Percentiles rank a stretch among this genome's conserved stretches.
These are phyloP conservation scores for Tretioscincus oriximinensis DNA, from an alignment of 2,113 vertebrate species.

Conservation along the genomic window DNA sequence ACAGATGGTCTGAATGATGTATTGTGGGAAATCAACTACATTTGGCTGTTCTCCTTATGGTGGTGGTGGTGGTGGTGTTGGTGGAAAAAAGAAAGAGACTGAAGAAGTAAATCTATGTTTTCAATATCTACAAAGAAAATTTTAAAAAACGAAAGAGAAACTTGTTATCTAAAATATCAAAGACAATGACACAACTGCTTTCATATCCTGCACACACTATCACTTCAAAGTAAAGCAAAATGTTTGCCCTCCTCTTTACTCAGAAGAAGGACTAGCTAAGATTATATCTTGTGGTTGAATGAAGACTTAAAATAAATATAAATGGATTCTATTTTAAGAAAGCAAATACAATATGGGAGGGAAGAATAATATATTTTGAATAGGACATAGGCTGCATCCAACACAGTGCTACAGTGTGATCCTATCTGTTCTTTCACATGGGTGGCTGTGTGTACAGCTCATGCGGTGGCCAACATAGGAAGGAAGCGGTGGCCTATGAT, in stretches of 20 bases:
- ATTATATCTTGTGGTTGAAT: conserved; percentile 54
- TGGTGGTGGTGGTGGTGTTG: no score
- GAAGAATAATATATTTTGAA: background rate
- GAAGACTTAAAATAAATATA: conserved; percentile 37
- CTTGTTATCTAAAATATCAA: conserved; percentile 80
- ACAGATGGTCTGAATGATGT: conserved; percentile 72
- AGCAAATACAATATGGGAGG: background rate
- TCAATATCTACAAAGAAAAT: conserved; percentile 65
- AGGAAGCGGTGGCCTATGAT: no score
- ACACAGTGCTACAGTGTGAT: no score
- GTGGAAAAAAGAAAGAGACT: conserved; percentile 59
- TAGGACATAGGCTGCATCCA: no score
- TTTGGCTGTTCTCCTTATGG: conserved; percentile 71
- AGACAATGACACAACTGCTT: conserved; percentile 76
- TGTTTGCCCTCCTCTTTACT: conserved; percentile 64
- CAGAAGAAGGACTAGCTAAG: conserved; percentile 60
- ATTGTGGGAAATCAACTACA: conserved; percentile 73
- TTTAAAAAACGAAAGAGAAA: conserved; percentile 74
- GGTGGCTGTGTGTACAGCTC: no score
- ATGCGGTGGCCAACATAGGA: no score
- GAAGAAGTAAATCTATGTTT: conserved; percentile 67
- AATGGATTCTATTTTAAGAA: conserved; percentile 34
- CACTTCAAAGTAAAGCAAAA: conserved; percentile 78
- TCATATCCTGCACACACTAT: conserved; percentile 72
- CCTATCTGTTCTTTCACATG: no score